These are phyloP conservation scores for Julus scandinavius DNA, from an alignment of 2,888 invertebrate species.

Conservation along the genomic window DNA sequence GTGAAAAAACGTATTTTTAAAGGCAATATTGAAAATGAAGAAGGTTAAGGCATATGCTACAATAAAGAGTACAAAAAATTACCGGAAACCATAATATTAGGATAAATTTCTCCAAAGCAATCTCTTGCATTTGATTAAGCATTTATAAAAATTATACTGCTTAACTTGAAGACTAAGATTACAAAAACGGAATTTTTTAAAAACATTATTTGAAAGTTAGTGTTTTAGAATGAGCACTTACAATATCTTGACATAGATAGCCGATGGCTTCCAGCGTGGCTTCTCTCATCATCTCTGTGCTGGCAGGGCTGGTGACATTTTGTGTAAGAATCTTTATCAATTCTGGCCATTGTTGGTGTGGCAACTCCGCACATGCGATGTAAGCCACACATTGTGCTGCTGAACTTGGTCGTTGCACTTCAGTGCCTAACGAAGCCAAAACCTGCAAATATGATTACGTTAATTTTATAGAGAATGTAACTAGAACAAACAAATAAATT, in stretches of 20 bases:
- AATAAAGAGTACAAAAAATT: no score
- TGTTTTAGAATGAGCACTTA: constrained; percentile 63
- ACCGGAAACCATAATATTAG: no score
- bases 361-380: constrained; percentile 96
- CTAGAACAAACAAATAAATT: background rate
- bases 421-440: constrained; percentile 92
- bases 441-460: constrained; percentile 73
- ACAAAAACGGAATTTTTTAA: no score
- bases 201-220: no score
- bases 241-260: constrained; percentile 98
- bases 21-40: background rate
- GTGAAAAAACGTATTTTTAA: background rate
- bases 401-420: constrained; percentile 92
- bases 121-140: no score
- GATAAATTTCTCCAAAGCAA: no score
- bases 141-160: no score
- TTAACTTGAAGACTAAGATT: background rate
- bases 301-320: constrained; percentile 80
- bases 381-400: constrained; percentile 99
- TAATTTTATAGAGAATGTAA: background rate
- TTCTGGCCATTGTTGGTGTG: constrained; percentile 91
- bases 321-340: constrained; percentile 86
- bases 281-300: constrained; percentile 94
- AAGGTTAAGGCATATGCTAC: no score
- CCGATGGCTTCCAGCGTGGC: constrained; percentile 98